A percentile compares a stretch with the other conserved stretches of the same genome.
Conservation (phyloP, 2,113 vertebrate species). For the Athene noctua region DNA sequence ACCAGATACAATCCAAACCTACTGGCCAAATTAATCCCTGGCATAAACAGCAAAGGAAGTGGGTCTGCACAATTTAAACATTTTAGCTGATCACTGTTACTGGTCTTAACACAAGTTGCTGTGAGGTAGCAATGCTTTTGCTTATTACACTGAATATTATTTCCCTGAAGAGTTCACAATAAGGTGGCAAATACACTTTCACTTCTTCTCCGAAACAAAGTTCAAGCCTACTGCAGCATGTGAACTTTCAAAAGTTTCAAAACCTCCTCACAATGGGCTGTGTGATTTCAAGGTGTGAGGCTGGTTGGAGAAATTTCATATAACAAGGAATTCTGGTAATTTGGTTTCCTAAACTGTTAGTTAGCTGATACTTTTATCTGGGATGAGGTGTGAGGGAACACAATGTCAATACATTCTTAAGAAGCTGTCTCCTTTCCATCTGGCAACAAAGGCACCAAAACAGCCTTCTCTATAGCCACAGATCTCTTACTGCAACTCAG, state of each 20-base stretch:
- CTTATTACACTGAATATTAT: background rate
- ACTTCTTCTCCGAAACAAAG: background rate
- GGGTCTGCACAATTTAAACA: background rate
- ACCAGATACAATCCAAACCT: background rate
- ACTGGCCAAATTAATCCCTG: background rate
- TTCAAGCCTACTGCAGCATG: background rate
- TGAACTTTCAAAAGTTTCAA: background rate
- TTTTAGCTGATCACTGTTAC: background rate
- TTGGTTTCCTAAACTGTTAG: background rate
- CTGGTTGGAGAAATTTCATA: background rate
- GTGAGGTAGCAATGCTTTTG: background rate
- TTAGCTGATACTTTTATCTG: background rate
- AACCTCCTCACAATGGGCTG: background rate
- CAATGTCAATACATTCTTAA: background rate
- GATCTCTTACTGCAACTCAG: background rate
- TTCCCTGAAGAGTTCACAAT: background rate
- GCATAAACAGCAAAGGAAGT: background rate
- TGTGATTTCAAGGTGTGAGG: background rate
- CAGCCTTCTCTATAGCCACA: background rate
- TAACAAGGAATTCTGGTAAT: background rate
- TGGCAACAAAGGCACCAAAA: background rate
- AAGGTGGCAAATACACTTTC: background rate
- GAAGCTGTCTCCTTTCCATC: background rate
- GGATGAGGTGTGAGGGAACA: background rate
- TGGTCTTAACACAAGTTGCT: background rate